Conservation (phyloP, 2,888 invertebrate genomes). For the Tuta absoluta region DNA sequence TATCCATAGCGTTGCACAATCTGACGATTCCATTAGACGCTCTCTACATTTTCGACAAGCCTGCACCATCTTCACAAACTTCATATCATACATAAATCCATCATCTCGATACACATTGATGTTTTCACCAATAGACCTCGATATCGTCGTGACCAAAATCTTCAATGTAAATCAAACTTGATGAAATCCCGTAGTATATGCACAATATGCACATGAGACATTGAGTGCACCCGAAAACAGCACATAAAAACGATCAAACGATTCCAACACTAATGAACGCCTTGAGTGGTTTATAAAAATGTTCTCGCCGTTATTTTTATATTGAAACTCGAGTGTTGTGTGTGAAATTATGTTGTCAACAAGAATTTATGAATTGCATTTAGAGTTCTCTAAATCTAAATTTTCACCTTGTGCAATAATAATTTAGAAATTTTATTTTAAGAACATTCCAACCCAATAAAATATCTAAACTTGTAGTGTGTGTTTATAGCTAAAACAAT, state of each 20-base stretch:
- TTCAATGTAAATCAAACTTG: background rate
- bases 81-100: background rate
- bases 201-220: background rate
- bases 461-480: too few relatives aligned
- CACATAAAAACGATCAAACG: constrained; percentile 74
- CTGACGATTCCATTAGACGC: constrained; percentile 73
- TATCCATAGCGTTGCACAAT: constrained; percentile 67
- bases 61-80: constrained; percentile 7
- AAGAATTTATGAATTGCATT: constrained; percentile 25
- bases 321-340: constrained; percentile 55
- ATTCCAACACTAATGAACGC: constrained; percentile 71
- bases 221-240: constrained; percentile 42
- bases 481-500: too few relatives aligned
- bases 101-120: background rate
- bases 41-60: constrained; percentile 20
- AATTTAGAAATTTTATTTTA: too few relatives aligned
- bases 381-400: background rate
- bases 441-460: too few relatives aligned
- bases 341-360: constrained; percentile 47
- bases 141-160: background rate
- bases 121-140: background rate
- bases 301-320: constrained; percentile 76
- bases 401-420: too few relatives aligned
- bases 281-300: constrained; percentile 78
- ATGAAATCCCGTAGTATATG: background rate